These are phyloP conservation scores for Calyptommatus sinebrachiatus DNA, from an alignment of 2,113 vertebrate genomes.

Conservation along the genomic window DNA sequence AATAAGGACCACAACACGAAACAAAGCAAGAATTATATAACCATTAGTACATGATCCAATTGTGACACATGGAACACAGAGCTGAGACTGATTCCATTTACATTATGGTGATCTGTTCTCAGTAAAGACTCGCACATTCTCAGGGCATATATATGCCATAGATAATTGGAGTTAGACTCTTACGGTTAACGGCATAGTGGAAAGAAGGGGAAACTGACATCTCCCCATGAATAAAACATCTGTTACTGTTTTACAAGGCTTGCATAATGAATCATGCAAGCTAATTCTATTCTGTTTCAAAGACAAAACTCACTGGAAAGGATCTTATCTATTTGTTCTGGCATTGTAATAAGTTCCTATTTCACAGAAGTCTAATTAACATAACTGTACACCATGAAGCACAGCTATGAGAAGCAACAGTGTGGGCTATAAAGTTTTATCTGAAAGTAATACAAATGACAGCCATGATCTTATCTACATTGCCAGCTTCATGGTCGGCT, in stretches of 20 bases:
- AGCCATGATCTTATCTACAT: background rate
- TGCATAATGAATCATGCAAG: background rate
- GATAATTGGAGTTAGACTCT: background rate
- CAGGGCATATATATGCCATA: background rate
- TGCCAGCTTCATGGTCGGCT: background rate
- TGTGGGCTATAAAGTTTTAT: background rate
- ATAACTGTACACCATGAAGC: no score
- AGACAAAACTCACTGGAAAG: background rate
- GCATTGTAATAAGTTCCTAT: background rate
- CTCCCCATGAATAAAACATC: background rate
- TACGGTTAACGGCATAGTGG: background rate
- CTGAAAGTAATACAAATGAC: background rate
- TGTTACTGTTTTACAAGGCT: background rate
- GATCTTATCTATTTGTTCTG: background rate
- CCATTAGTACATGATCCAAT: background rate
- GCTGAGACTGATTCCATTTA: background rate
- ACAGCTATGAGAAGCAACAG: background rate
- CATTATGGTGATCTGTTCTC: background rate
- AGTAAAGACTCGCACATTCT: background rate
- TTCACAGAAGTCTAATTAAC: no score
- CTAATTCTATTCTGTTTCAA: background rate
- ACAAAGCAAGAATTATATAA: background rate
- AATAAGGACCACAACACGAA: background rate
- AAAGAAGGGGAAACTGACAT: background rate
- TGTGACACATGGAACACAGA: background rate